Base-by-base conservation (phyloP, 1,140 invertebrate genomes). In the Tribolium madens region DNA sequence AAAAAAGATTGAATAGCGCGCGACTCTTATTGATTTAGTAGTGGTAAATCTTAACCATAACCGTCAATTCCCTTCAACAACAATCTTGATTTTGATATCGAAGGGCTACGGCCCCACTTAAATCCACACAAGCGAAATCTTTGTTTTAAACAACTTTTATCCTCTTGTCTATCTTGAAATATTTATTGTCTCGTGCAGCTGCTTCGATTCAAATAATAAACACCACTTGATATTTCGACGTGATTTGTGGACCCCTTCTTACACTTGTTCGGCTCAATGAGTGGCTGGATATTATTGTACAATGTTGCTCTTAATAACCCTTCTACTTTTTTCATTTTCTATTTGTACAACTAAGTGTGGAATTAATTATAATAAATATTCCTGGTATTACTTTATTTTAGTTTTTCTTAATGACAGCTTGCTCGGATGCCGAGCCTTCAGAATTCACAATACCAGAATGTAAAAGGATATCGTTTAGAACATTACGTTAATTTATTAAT, bases 171-270 rank as follows among this genome's bases (percentile, higher is more conserved):
- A 70, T 79, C 64, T 79, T 75, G 76, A 79, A 79, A 77, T 77
- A 77, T 79, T 79, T 77, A 79, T 77, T 79, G 76, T 79, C 72
- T 42, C 53, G 33, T 21, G 76, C 76, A 75, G 76, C 76, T 79
- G 76, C 47, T 57, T 26, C 14, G 15, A 68, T 47, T 64, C 31
- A 26, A 46, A 68, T 75, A 57, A 57, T 42, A 64, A 57, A 57
- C 21, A 42, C 57, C 53, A 64, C 57, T 64, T 75, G 52, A 64
- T 75, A 48, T 75, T 46, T 64, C 36, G 57, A 68, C 73, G 47
- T 64, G 42, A 71, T 64, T 48, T 72, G 46, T 48, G 21, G 70
- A 72, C 50, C 50, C 21, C 31, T 72, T 71, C 36, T 31, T 72
- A 72, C 70, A 72, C 70, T 72, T 72, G 70, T 72, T 72, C 21